Base-by-base conservation (phyloP, 2,888 invertebrate species). In the Chromoteleia sp. region DNA sequence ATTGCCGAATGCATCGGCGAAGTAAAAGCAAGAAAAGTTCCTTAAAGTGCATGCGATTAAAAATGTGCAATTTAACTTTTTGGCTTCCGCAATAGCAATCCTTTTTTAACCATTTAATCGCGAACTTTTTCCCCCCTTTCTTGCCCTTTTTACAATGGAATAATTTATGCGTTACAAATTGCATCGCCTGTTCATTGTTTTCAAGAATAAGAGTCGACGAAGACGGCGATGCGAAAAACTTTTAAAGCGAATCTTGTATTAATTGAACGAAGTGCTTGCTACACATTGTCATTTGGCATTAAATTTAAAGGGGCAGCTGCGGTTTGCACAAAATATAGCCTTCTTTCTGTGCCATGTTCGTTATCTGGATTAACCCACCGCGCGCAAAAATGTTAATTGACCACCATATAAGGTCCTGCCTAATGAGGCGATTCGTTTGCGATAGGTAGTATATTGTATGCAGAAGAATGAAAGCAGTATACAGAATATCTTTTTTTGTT, bases 351-450 rank as follows among this genome's bases (percentile, higher is more conserved):
- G 29, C 75, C 30, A 56, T 74, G 84, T 82, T 85, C 84, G 84
- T 87, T 86, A 87, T 81, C 82, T 68, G 81, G 87, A 86, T 86
- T 86, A 84, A 85, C 84, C 84, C 86, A 84, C 68, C 67, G 82
- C 81, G 71, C 74, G 82, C 67, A 87, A 87, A 87, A 87, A 87
- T 87, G 82, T 86, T 87, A 87, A 87, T 87, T 86, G 86, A 87
- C 50, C 83, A 48, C 86, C 86, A 77, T 87, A 86, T 87, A 87
- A 61, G 86, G 87, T 12, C 67, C 41, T 54, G 84, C 81, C 86
- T 88, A 88, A 88, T 86, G 87, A 87, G 87, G 82, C 86, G 86
- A 87, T 87, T 83, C 86, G 85, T 82, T 83, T 83, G 84, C 82
- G 76, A 81, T 76, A 73, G 39, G 59, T 61, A 50, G 48, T 58